Base-by-base conservation (phyloP, 2,888 invertebrate genomes). In the Clivina fossor region DNA sequence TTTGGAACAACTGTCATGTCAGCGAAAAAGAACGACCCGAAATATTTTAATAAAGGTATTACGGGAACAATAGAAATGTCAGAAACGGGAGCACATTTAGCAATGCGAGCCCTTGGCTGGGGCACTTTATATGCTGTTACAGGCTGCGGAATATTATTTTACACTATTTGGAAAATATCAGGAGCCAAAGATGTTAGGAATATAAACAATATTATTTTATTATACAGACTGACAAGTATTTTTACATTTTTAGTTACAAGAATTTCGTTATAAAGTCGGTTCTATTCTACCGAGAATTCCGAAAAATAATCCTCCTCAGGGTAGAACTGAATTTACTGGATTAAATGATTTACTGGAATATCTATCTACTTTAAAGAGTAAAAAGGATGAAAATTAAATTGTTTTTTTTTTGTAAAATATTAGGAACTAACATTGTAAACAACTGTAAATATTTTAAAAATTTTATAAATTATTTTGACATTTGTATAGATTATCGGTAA, bases 71-170 rank as follows among this genome's bases (percentile, higher is more conserved):
- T 63, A 46, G 81, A 85, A 65, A 69, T 88, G 57, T 78, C 83
- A 43, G 92, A 92, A 71, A 84, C 86, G 56, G 94, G 93, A 11
- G 84, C 85, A 2, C 70, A 76, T 37, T 75, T 95, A 56, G 95
- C 95, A 1, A 61, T 90, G 48, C 79, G 90, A 68, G 96, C 96
- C 0, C 76, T 96, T 1, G 89, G 88, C 4, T 89, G 90, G 88
- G 95, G 93, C 2, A 88, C 91, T 0, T 61, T 93, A 1, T 93
- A 90, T 74, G 92, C 95, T 0, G 75, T 93, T n/a, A 77, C 87
- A 26, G 94, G 94, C 1, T 90, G 93, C 51, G 83, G 90, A 5
- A 71, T 87, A 44, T 72, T 95, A 48, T 90, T 88, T 69, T 92
- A 85, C 73, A 83, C 85, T 8, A 80, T 93, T 57, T 95, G 93